Evolutionary conservation across 2,113 vertebrate genomes (phyloP), one percentile per base, ranked within the genome.

Genomic region (Coregonus clupeaformis): DNA sequence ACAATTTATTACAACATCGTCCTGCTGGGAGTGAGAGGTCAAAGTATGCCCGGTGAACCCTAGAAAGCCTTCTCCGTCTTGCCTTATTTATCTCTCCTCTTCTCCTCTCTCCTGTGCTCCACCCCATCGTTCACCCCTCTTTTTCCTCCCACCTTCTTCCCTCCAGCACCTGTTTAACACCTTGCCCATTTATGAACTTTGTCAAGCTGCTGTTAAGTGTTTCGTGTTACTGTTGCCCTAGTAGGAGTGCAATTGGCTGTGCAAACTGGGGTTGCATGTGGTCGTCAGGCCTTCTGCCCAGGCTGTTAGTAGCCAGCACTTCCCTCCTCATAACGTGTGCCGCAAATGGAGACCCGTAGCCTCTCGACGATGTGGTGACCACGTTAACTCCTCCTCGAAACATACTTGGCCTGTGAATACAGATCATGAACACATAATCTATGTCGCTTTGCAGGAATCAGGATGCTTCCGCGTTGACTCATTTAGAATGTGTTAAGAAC

Each of bases 121-220:
- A 59, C 70, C 20, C 64, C 22, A n/a, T 67, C 68, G 0, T 77
- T 76, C 66, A 20, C 45, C 75, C 72, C 86, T 83, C 74, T 71
- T 73, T 52, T 73, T 20, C 66, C 79, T 68, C 25, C 25, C 63
- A 22, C 57, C 18, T 27, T 69, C 60, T 66, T 70, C 79, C 68
- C 71, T 74, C 77, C 81, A 73, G 78, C 92, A 93, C 91, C 92
- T 92, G 92, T 90, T 92, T 88, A 87, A 90, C 89, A 92, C 89
- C 88, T 92, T 92, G 87, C 82, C 75, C 71, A 73, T 87, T 84
- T 79, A 83, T 84, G 87, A 82, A 83, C 83, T 84, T 86, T 88
- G 88, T 90, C 82, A 84, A 84, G 76, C 83, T 75, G 89, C 84
- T 77, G 88, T 88, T 89, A 88, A 91, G 82, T 89, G 85, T 86